phyloP scores from a whole-genome alignment of 92 coral and sea anemone genomes.

The Paragorgia papillata region DNA sequence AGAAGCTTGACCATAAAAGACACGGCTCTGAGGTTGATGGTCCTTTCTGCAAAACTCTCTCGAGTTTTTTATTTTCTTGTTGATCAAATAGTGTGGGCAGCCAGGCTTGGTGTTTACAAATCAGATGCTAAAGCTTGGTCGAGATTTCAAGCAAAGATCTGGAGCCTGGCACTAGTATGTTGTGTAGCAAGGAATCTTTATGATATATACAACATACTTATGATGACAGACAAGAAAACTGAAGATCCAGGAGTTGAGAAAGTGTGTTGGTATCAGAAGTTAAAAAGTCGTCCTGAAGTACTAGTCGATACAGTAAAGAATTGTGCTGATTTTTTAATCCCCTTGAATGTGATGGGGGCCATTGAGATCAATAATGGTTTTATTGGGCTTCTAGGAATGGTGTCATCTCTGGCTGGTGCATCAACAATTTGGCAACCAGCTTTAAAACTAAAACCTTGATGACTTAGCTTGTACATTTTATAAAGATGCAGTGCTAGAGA shows the following conservation, averaged over 20 bases:
- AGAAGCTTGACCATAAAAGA: conserved; percentile 75
- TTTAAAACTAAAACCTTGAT: conserved; percentile 82
- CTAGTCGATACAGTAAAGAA: conserved; percentile 90
- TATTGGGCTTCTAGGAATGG: conserved; percentile 86
- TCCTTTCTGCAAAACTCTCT: conserved; percentile 83
- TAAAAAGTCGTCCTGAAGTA: conserved; percentile 83
- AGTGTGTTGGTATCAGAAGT: conserved; percentile 50
- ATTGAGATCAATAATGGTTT: conserved; percentile 81
- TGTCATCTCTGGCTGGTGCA: conserved; percentile 86
- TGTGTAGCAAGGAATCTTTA: conserved; percentile 84
- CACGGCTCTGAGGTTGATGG: conserved; percentile 65
- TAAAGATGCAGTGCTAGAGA: too few species aligned
- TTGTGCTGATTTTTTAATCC: conserved; percentile 87
- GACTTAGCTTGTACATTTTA: too few species aligned
- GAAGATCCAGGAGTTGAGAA: conserved; percentile 66
- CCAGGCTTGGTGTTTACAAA: conserved; percentile 92
- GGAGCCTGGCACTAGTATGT: conserved; percentile 79
- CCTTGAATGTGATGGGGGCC: conserved; percentile 89
- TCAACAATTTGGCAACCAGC: conserved; percentile 81
- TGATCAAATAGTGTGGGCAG: conserved; percentile 95
- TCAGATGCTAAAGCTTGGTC: conserved; percentile 94
- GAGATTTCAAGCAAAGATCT: conserved; percentile 86
- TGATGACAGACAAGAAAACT: conserved; percentile 60
- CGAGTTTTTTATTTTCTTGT: conserved; percentile 77
- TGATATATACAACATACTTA: conserved; percentile 65